Base-by-base conservation (phyloP, 1,140 invertebrate genomes). In the Pogonomyrmex barbatus region DNA sequence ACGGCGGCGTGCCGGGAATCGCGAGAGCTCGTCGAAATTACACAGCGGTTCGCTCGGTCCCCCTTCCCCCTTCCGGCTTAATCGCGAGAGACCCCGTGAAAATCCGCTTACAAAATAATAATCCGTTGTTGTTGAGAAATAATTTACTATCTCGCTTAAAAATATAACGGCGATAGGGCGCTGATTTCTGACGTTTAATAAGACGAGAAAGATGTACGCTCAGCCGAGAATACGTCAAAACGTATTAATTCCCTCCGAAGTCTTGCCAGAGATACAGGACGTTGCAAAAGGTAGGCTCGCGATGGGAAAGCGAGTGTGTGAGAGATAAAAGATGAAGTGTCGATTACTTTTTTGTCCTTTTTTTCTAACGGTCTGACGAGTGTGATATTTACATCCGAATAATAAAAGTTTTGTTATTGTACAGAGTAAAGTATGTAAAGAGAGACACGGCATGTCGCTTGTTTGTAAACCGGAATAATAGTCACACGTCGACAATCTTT, bases 1-100 rank as follows among this genome's bases (percentile, higher is more conserved):
- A n/a, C 24, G 24, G 24, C 24, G 24, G 47, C 47, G 56, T 14
- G 39, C 24, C 30, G 54, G 4, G 39, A 58, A 17, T 42, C 24
- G 39, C 24, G 24, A 24, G 24, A 33, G 17, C 36, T 62, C 12
- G 58, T 77, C 33, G 36, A 78, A 63, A 78, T 78, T 78, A 63
- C 36, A 56, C 36, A 56, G 24, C 52, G 52, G 12, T 30, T 58
- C 33, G 24, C 24, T 8, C 24, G 1, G 24, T 24, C 2, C n/a
- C 24, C 33, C 0, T 0, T 5, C 17, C 30, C 33, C 0, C 0
- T 5, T 17, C 30, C n/a, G n/a, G 12, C 5, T 30, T 30, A 12
- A 30, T n/a, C 47, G 10, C 47, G 4, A 24, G 50, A n/a, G 10
- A 14, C 56, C 24, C 24, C 52, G 52, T 52, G 4, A 42, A 75